phyloP scores from a whole-genome alignment of 1,140 invertebrate genomes.

The Nasonia giraulti region DNA sequence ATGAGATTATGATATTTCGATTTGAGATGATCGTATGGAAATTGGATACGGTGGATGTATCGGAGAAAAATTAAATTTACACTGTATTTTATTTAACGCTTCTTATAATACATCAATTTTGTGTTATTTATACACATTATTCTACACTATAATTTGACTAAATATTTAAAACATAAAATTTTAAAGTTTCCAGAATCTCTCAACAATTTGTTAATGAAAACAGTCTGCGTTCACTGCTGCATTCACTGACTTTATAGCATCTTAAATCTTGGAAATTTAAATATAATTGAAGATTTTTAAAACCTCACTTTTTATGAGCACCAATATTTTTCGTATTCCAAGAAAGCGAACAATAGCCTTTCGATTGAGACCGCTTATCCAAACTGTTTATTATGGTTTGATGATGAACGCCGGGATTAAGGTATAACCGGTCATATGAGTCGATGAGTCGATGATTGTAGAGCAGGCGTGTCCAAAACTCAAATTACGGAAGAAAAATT shows the following conservation, averaged over 20 bases:
- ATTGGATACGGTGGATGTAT: too few relatives aligned
- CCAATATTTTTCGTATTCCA: neutral
- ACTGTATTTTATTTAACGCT: too few relatives aligned
- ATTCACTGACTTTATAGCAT: neutral
- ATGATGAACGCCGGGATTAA: constrained; percentile 11
- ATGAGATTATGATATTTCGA: too few relatives aligned
- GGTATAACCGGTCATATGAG: constrained; percentile 8
- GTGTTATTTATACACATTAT: too few relatives aligned
- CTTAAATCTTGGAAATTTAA: neutral
- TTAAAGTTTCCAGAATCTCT: too few relatives aligned
- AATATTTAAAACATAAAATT: too few relatives aligned
- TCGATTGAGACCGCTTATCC: neutral
- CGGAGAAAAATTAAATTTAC: too few relatives aligned
- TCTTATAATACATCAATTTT: too few relatives aligned
- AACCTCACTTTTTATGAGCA: neutral
- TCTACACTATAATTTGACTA: too few relatives aligned
- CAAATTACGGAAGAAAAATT: constrained; percentile 18
- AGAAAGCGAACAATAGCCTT: neutral
- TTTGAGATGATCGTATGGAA: too few relatives aligned
- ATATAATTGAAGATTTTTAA: neutral
- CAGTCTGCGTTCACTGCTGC: too few relatives aligned
- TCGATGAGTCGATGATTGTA: constrained; percentile 1
- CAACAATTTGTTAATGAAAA: too few relatives aligned
- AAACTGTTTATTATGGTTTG: neutral
- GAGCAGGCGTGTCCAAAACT: neutral